Evolutionary conservation across 2,113 vertebrate species (phyloP).

Genomic region (Muntiacus muntjak): DNA sequence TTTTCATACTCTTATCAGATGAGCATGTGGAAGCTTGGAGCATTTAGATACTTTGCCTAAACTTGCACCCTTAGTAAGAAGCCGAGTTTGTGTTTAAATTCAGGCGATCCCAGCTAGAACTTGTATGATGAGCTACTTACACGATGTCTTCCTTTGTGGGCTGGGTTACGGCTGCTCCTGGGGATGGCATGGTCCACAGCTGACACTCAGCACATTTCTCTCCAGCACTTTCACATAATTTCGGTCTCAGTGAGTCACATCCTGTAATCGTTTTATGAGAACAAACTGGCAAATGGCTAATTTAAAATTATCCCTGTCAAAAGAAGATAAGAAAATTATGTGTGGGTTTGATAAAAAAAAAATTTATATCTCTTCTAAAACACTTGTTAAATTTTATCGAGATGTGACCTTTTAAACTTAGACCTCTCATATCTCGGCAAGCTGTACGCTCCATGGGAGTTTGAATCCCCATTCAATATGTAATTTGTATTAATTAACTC

Average conservation of each 20-base stretch:
- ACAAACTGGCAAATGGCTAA: constrained; percentile 73
- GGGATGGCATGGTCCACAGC: not conserved
- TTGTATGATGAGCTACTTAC: not conserved
- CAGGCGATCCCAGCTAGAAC: not conserved
- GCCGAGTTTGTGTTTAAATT: not conserved
- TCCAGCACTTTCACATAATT: constrained; percentile 54
- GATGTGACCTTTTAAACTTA: constrained; percentile 68
- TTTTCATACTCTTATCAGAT: not conserved
- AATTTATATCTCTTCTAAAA: constrained; percentile 70
- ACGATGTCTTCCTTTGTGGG: not conserved
- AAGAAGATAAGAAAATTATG: constrained; percentile 75
- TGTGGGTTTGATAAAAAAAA: constrained; percentile 52
- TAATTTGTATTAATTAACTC: constrained; percentile 44
- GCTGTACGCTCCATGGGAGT: not conserved
- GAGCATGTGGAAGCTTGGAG: not conserved
- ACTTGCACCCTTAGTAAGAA: not conserved
- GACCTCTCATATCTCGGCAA: constrained; percentile 12
- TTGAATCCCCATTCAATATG: not conserved
- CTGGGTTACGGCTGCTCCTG: not conserved
- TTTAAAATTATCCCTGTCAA: constrained; percentile 76
- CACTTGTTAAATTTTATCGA: constrained; percentile 70
- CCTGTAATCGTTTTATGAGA: constrained; percentile 67
- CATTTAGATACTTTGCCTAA: not conserved
- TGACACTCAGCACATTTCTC: constrained; percentile 28
- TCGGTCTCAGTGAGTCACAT: constrained; percentile 63